Evolutionary conservation across 2,888 invertebrate genomes (phyloP).

Genomic region (Plebejus melissa): DNA sequence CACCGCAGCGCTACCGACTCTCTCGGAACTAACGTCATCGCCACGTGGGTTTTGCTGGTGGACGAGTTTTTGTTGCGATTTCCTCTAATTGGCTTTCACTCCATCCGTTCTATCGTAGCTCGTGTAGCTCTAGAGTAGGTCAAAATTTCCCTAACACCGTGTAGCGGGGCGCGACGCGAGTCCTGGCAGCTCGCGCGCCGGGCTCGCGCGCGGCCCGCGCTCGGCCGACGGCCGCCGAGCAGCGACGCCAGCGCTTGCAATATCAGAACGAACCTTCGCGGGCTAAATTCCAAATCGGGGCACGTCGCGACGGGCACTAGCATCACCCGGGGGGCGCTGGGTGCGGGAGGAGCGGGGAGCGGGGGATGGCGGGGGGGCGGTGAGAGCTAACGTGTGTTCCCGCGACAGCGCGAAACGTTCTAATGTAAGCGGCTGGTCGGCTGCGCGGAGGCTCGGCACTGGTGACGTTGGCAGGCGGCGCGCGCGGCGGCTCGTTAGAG

Average conservation of each 20-base stretch:
- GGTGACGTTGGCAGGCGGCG: constrained; percentile 75
- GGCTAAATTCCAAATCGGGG: constrained; percentile 21
- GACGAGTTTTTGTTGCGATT: constrained; percentile 40
- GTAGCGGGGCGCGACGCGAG: neutral
- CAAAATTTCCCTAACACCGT: neutral
- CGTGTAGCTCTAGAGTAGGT: constrained; percentile 28
- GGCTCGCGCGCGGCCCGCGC: neutral
- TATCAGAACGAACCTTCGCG: constrained; percentile 23
- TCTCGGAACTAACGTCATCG: constrained; percentile 34
- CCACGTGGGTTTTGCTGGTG: constrained; percentile 51
- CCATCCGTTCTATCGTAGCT: constrained; percentile 28
- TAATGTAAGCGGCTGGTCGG: constrained; percentile 50
- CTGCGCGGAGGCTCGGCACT: constrained; percentile 34
- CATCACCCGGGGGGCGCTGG: constrained; percentile 34
- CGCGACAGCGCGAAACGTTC: constrained; percentile 71
- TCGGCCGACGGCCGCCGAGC: neutral
- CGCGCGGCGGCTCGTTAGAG: constrained; percentile 81
- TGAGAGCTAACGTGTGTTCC: constrained; percentile 46
- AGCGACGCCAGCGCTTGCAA: constrained; percentile 27
- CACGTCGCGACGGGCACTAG: constrained; percentile 32
- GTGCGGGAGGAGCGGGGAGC: constrained; percentile 33
- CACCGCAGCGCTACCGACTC: constrained; percentile 56
- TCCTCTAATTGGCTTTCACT: constrained; percentile 35
- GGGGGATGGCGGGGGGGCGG: constrained; percentile 38
- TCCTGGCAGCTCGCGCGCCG: neutral